phyloP scores from a whole-genome alignment of 1,140 invertebrate species.

The Cydia amplana region DNA sequence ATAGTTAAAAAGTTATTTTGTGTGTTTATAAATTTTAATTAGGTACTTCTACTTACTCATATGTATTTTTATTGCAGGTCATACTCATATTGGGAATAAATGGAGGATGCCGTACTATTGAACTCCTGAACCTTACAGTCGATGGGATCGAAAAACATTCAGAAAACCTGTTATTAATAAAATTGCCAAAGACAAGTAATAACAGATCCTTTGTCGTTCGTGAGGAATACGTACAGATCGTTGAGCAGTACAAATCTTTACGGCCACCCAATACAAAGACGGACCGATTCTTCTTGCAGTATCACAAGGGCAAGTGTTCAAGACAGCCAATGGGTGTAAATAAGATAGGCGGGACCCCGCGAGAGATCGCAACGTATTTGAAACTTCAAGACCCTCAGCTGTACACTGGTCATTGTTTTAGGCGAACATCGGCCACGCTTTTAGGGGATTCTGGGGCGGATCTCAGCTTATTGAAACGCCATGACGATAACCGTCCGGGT shows the following conservation, averaged over 20 bases:
- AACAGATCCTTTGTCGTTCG: conserved; percentile 2
- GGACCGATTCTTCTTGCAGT: neutral
- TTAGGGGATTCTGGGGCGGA: neutral
- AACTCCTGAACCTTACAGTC: neutral
- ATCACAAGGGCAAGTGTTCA: neutral
- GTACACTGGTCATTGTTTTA: conserved; percentile 9
- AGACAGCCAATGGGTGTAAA: neutral
- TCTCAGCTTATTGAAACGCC: neutral
- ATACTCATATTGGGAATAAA: conserved; percentile 6
- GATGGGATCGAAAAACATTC: neutral
- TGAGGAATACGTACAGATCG: neutral
- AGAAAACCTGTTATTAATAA: neutral
- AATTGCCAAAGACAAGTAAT: conserved; percentile 4
- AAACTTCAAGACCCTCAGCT: neutral
- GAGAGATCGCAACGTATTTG: neutral
- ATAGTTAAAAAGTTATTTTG: no score
- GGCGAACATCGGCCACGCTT: neutral
- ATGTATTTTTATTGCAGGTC: conserved; percentile 11
- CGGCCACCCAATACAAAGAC: neutral
- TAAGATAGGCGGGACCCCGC: neutral
- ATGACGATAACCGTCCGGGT: neutral
- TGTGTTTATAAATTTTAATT: neutral
- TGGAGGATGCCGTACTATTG: neutral
- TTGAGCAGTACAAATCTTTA: neutral
- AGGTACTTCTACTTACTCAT: no score